A percentile compares a stretch with the other conserved stretches of the same genome.
These are phyloP conservation scores for Rhogogaster chlorosoma DNA, from an alignment of 2,888 invertebrate genomes.

Conservation along the genomic window DNA sequence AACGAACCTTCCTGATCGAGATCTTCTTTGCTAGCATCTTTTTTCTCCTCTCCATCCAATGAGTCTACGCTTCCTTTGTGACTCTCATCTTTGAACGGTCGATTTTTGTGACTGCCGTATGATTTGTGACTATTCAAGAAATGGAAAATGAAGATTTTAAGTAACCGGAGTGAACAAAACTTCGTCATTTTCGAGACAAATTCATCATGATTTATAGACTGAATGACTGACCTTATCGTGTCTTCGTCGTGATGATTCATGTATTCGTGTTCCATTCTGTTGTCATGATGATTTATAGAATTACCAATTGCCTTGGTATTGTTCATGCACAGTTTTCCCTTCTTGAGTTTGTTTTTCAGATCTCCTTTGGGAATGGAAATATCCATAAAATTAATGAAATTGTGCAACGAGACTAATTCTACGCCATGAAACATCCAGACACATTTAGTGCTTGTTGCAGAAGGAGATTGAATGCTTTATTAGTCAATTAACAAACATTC, in stretches of 20 bases:
- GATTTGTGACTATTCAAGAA: conserved; percentile 87
- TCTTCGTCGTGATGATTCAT: conserved; percentile 84
- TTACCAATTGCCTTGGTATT: conserved; percentile 89
- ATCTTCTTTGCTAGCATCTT: conserved; percentile 95
- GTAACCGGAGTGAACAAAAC: conserved; percentile 31
- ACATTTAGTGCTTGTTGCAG: conserved; percentile 44
- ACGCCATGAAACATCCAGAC: conserved; percentile 46
- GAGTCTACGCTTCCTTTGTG: conserved; percentile 94
- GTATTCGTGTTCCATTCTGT: conserved; percentile 87
- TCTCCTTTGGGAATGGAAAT: conserved; percentile 81
- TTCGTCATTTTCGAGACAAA: background rate
- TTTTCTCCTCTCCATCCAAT: conserved; percentile 90
- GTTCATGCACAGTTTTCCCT: conserved; percentile 89
- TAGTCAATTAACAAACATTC: conserved; percentile 19
- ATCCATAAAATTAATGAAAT: conserved; percentile 50
- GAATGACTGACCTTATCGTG: conserved; percentile 76
- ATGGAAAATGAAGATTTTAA: background rate
- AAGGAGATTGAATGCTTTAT: conserved; percentile 29
- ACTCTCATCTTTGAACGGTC: conserved; percentile 93
- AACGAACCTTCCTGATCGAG: conserved; percentile 86
- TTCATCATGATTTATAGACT: background rate
- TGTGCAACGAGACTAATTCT: conserved; percentile 32
- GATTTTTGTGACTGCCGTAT: conserved; percentile 94
- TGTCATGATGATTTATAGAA: conserved; percentile 90
- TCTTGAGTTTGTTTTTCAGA: conserved; percentile 89